Evolutionary conservation across 2,113 vertebrate species (phyloP), one percentile per base, ranked within the genome.

Genomic region (Hystrix brachyura): DNA sequence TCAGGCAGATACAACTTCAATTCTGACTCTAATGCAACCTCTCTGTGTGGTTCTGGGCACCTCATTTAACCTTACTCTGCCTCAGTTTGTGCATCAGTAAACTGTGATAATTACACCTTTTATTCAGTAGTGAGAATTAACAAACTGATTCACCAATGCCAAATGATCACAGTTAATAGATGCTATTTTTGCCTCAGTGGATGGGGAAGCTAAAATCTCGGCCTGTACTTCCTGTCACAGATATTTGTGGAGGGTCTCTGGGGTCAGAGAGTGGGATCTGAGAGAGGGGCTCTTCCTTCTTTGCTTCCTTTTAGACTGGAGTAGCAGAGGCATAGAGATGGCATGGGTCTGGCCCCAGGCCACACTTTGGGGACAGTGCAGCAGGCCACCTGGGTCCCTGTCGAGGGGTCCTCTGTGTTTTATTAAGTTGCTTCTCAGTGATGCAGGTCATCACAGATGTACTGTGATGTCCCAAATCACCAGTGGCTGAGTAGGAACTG

Each of bases 41-140:
- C 48, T 71, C n/a, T 21, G 8, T 65, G 65, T 76, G 59, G 65
- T 43, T 78, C 32, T 46, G 59, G 43, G 29, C 1, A 43, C 43
- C 38, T 80, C 48, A 46, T 5, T 85, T 90, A 90, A 55, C 84
- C 38, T 95, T 74, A 48, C 57, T 48, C 5, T 32, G 25, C 34
- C 51, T 84, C 46, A 21, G 32, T 74, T 92, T 94, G 13, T 27
- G 91, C 59, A 78, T 67, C 9, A 13, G 55, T 55, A 90, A 85
- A 67, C 59, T 53, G 3, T 62, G 34, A 21, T 95, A 43, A 87
- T 60, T 85, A 55, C 14, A 79, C 32, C 13, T 59, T 90, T 80
- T 74, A 85, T 57, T 87, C 48, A 71, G 17, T 51, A 82, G 25
- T 90, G 83, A 86, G 89, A 72, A 92, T 55, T 64, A 90, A 43